phyloP scores from a whole-genome alignment of 1,140 invertebrate species.

The Aphelinus atriplicis region DNA sequence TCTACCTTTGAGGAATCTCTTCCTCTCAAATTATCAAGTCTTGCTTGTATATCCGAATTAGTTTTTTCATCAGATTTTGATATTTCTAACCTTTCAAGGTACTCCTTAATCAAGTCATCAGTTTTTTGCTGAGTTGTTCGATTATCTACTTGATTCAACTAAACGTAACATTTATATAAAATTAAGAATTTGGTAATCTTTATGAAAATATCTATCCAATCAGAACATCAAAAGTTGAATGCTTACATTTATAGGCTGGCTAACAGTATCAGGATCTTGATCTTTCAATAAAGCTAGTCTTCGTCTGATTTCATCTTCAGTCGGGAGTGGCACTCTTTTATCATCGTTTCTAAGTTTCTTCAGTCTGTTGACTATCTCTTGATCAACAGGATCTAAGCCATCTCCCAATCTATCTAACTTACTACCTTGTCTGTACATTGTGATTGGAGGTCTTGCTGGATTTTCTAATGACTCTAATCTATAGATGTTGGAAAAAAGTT shows the following conservation, averaged over 20 bases:
- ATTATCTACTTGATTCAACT: constrained; percentile 55
- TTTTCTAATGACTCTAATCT: constrained; percentile 60
- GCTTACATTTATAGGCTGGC: constrained; percentile 46
- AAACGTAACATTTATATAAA: constrained; percentile 5
- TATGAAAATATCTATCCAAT: not conserved
- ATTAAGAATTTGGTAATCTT: not conserved
- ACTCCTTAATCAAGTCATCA: constrained; percentile 59
- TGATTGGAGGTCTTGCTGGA: constrained; percentile 60
- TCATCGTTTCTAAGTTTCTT: constrained; percentile 59
- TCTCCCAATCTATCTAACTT: constrained; percentile 57
- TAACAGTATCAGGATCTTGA: constrained; percentile 45
- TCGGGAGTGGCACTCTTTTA: constrained; percentile 45
- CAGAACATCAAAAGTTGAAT: not conserved
- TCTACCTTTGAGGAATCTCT: constrained; percentile 47
- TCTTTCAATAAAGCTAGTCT: constrained; percentile 60
- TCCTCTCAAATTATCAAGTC: constrained; percentile 49
- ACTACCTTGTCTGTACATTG: constrained; percentile 54
- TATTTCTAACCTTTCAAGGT: constrained; percentile 52
- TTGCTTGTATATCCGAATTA: constrained; percentile 48
- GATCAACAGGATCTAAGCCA: constrained; percentile 58
- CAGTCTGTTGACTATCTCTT: constrained; percentile 59
- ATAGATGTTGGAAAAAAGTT: constrained; percentile 20
- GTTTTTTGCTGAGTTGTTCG: constrained; percentile 58
- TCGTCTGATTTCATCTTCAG: constrained; percentile 58
- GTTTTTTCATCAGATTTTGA: constrained; percentile 36